Evolutionary conservation across 2,797 vertebrate genomes (phyloP).

Genomic region (Garrulus glandarius): DNA sequence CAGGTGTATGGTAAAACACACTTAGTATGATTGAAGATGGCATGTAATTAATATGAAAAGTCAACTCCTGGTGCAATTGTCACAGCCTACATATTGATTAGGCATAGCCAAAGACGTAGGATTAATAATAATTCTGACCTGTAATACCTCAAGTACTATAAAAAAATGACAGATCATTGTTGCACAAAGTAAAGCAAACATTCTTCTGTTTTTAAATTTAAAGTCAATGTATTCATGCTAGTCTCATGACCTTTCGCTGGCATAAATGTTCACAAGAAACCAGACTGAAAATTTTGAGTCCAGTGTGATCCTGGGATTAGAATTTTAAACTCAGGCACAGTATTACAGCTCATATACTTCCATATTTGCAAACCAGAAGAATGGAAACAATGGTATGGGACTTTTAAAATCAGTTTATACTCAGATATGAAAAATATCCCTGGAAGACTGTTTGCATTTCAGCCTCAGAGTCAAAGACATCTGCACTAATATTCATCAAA

Average conservation of each 20-base stretch:
- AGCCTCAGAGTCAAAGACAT: constrained; percentile 4
- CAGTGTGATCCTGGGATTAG: not conserved
- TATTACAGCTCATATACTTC: not conserved
- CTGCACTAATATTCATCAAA: constrained; percentile 8
- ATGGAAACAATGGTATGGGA: not conserved
- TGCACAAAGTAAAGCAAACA: not conserved
- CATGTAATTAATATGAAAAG: not conserved
- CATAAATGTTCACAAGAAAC: not conserved
- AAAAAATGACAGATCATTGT: not conserved
- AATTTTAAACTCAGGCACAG: not conserved
- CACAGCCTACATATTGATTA: not conserved
- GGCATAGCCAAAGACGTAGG: not conserved
- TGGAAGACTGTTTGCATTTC: not conserved
- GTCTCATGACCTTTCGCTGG: not conserved
- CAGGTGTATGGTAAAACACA: not conserved
- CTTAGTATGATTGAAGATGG: not conserved
- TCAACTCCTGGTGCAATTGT: not conserved
- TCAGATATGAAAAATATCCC: not conserved
- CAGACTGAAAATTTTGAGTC: not conserved
- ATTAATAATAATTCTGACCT: not conserved
- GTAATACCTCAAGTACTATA: not conserved
- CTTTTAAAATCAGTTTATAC: not conserved
- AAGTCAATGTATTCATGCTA: not conserved
- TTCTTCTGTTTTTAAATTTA: not conserved
- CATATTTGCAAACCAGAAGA: not conserved